phyloP scores from a whole-genome alignment of 1,140 invertebrate species.

The Andricus grossulariae region DNA sequence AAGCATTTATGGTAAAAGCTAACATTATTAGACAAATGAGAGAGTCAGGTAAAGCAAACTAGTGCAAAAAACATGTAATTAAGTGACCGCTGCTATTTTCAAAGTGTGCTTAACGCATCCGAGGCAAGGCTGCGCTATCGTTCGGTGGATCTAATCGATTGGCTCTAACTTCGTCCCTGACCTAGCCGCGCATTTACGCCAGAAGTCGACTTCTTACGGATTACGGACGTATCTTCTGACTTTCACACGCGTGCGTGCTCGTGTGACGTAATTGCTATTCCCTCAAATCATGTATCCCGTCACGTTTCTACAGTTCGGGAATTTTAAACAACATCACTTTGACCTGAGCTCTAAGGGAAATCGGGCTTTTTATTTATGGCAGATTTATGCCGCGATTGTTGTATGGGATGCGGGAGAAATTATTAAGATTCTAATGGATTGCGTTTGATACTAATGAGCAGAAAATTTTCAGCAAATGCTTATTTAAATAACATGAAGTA shows the following conservation, averaged over 20 bases:
- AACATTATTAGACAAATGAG: not conserved
- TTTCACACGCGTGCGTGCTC: slow-evolving; percentile 18
- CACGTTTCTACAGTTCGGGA: not conserved
- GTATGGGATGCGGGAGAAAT: not conserved
- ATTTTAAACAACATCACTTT: not conserved
- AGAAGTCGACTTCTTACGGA: slow-evolving; percentile 27
- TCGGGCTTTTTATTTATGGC: not conserved
- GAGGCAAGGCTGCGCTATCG: not conserved
- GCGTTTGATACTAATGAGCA: too few species aligned
- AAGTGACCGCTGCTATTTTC: slow-evolving; percentile 26
- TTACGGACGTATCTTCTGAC: slow-evolving; percentile 27
- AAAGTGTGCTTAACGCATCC: slow-evolving; percentile 17
- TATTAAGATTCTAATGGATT: not conserved
- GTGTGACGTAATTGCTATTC: slow-evolving; percentile 25
- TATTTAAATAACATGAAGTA: too few species aligned
- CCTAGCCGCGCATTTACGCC: slow-evolving; percentile 33
- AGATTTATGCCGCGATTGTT: not conserved
- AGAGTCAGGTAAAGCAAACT: not conserved
- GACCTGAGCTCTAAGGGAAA: slow-evolving; percentile 2
- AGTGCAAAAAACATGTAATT: slow-evolving; percentile 12
- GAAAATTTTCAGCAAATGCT: too few species aligned
- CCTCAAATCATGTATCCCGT: slow-evolving; percentile 16
- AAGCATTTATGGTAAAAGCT: not conserved
- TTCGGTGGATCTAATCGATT: slow-evolving; percentile 32
- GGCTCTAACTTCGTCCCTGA: slow-evolving; percentile 37